Evolutionary conservation across 1,140 invertebrate species (phyloP).

Genomic region (Agrypnia vestita): DNA sequence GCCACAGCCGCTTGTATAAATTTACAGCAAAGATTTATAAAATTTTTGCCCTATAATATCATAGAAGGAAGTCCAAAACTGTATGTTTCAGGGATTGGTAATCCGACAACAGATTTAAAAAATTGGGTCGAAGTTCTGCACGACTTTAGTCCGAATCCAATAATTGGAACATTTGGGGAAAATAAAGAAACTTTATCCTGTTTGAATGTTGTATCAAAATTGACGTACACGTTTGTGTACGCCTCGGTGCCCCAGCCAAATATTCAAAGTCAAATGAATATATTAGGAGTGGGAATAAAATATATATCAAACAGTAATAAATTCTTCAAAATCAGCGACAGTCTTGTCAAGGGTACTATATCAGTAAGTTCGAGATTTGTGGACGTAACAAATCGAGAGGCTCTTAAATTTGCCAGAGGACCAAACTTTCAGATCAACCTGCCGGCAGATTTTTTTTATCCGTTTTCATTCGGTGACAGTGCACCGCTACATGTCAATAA

Average conservation of each 20-base stretch:
- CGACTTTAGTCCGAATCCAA: conserved; percentile 62
- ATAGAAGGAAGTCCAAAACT: conserved; percentile 65
- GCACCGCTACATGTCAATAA: neutral
- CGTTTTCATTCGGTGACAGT: conserved; percentile 69
- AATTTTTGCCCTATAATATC: conserved; percentile 63
- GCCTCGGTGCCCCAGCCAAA: conserved; percentile 63
- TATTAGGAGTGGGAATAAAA: conserved; percentile 65
- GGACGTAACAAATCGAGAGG: conserved; percentile 73
- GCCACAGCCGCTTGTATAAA: conserved; percentile 66
- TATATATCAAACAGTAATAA: conserved; percentile 64
- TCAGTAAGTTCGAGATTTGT: conserved; percentile 73
- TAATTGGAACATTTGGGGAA: conserved; percentile 53
- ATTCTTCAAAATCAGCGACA: conserved; percentile 64
- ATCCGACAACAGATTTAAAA: conserved; percentile 68
- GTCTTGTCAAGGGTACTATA: conserved; percentile 62
- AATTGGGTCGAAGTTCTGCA: conserved; percentile 75
- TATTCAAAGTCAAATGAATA: conserved; percentile 64
- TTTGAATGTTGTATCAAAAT: conserved; percentile 56
- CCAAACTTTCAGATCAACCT: conserved; percentile 77
- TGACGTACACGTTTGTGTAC: conserved; percentile 68
- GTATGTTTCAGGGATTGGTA: conserved; percentile 76
- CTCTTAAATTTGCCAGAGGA: conserved; percentile 73
- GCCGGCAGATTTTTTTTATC: conserved; percentile 83
- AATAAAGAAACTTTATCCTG: conserved; percentile 59
- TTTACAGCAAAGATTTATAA: conserved; percentile 70